Base-by-base conservation (phyloP, 2,113 vertebrate genomes). In the Naja naja region DNA sequence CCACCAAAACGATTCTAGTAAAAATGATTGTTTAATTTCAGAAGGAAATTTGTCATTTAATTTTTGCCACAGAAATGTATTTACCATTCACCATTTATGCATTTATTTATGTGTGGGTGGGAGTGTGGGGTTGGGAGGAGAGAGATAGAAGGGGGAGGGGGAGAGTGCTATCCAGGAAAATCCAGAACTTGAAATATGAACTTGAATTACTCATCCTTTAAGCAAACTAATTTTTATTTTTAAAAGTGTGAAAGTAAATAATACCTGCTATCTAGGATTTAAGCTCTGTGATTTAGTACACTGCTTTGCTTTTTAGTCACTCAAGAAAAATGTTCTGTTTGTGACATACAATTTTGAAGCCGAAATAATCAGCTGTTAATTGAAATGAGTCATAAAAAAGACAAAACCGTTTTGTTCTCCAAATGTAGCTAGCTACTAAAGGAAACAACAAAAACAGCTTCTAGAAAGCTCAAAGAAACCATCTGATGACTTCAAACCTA, bases 331-430 rank as follows among this genome's bases (percentile, higher is more conserved):
- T 30, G 34, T 45, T 89, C 58, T 89, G 7, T 91, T 91, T 89
- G 74, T 43, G 2, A 22, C 53, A 47, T 20, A 64, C 25, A 49
- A n/a, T 87, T 92, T 56, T 64, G 49, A 69, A 87, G 55, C 90
- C 54, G 90, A 89, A 93, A 90, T 90, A 69, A 86, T 69, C 49
- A 87, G 25, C n/a, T 56, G 4, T 90, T 92, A 90, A 90, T 74
- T 90, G 81, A 47, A 92, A 89, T 56, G 12, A 20, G 91, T 87
- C 87, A n/a, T 89, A 43, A 89, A 92, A 58, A 58, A 1, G 27
- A 87, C 92, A 94, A 87, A 39, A 86, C 22, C 18, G 12, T 90
- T 69, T 86, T 89, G 43, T 69, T 92, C 92, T 64, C 43, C 86
- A 92, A 90, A 45, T 52, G 39, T 47, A 39, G 88, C 30, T 23